Conservation (phyloP, 2,888 invertebrate species). For the Cheilosia variabilis region DNA sequence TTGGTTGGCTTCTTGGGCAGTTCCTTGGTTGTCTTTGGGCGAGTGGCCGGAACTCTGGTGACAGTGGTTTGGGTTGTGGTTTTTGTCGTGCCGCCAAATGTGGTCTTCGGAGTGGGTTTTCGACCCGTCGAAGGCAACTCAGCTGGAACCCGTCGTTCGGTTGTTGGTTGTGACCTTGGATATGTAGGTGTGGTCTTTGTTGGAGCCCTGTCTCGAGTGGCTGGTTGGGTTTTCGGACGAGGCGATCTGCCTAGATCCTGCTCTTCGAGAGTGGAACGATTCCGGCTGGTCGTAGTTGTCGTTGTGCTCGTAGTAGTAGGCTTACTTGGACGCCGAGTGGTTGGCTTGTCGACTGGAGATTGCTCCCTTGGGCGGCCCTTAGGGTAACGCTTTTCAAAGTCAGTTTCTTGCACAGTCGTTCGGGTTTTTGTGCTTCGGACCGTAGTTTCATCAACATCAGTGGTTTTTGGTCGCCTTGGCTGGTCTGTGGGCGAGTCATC, state of each 20-base stretch:
- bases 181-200: slow-evolving; percentile 29
- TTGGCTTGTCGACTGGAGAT: slow-evolving; percentile 44
- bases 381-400: slow-evolving; percentile 60
- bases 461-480: slow-evolving; percentile 16
- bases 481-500: slow-evolving; percentile 34
- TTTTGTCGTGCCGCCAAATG: slow-evolving; percentile 76
- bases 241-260: slow-evolving; percentile 36
- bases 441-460: slow-evolving; percentile 32
- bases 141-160: slow-evolving; percentile 49
- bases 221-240: slow-evolving; percentile 36
- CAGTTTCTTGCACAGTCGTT: slow-evolving; percentile 36
- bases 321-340: slow-evolving; percentile 54
- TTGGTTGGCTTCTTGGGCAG: slow-evolving; percentile 75
- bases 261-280: slow-evolving; percentile 48
- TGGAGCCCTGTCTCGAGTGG: slow-evolving; percentile 55
- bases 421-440: slow-evolving; percentile 23
- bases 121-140: slow-evolving; percentile 39
- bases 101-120: slow-evolving; percentile 25
- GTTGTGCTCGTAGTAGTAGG: slow-evolving; percentile 25
- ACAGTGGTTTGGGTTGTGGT: slow-evolving; percentile 39
- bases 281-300: slow-evolving; percentile 42
- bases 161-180: slow-evolving; percentile 44
- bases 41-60: slow-evolving; percentile 72
- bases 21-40: slow-evolving; percentile 51
- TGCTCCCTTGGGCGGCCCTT: slow-evolving; percentile 45